These are phyloP conservation scores for Tupiocoris notatus DNA, from an alignment of 2,888 invertebrate species.

Conservation along the genomic window DNA sequence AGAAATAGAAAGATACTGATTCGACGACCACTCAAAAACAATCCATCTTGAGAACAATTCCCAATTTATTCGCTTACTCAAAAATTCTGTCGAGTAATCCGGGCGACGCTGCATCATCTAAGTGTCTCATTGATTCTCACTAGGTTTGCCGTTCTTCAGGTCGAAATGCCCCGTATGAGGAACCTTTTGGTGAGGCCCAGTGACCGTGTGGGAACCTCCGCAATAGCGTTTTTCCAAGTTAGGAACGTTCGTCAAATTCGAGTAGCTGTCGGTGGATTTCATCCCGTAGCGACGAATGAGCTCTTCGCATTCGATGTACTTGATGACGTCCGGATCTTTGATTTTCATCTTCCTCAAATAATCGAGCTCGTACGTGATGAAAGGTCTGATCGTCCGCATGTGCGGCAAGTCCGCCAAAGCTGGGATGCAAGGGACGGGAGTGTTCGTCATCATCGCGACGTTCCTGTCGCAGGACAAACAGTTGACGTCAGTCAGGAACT, in stretches of 20 bases:
- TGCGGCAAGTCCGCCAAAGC: conserved; percentile 53
- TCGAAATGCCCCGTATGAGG: conserved; percentile 35
- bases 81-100: too few relatives aligned
- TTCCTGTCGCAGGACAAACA: conserved; percentile 76
- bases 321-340: conserved; percentile 31
- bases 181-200: conserved; percentile 27
- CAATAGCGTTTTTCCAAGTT: conserved; percentile 34
- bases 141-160: conserved; percentile 9
- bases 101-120: too few relatives aligned
- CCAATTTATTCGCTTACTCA: too few relatives aligned
- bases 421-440: conserved; percentile 54
- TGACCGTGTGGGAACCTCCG: conserved; percentile 27
- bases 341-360: conserved; percentile 57
- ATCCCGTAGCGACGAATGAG: conserved; percentile 27
- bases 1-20: too few relatives aligned
- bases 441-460: conserved; percentile 67
- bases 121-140: too few relatives aligned
- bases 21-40: too few relatives aligned
- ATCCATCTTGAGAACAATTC: too few relatives aligned
- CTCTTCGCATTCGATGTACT: conserved; percentile 35
- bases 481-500: conserved; percentile 67
- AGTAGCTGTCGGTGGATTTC: conserved; percentile 26
- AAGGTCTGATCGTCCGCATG: conserved; percentile 65
- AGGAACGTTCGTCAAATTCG: conserved; percentile 21
- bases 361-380: conserved; percentile 70